Evolutionary conservation across 2,797 vertebrate genomes (phyloP).

Genomic region (Pantherophis vulpinus): DNA sequence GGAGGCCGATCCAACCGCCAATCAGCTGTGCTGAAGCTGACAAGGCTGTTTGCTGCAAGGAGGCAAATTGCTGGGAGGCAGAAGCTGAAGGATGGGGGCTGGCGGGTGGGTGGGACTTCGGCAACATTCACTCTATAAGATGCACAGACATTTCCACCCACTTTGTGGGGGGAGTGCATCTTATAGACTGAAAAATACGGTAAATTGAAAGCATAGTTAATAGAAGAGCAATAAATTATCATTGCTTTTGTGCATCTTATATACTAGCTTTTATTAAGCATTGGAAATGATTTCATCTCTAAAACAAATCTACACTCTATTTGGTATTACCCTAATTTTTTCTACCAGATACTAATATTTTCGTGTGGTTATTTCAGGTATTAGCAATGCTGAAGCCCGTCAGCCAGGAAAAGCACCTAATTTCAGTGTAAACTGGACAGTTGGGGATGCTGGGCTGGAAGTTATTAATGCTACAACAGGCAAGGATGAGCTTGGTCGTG

Average conservation of each 20-base stretch:
- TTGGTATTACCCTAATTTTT: neutral
- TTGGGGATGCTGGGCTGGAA: conserved; percentile 86
- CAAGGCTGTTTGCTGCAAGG: too few relatives aligned
- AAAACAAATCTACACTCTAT: neutral
- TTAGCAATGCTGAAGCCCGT: conserved; percentile 94
- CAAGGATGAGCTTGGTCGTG: conserved; percentile 93
- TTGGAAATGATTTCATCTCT: neutral
- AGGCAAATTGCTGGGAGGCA: too few relatives aligned
- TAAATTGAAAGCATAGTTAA: neutral
- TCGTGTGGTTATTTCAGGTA: conserved; percentile 73
- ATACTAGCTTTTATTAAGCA: neutral
- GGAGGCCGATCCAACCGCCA: too few relatives aligned
- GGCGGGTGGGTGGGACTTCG: too few relatives aligned
- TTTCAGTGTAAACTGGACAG: conserved; percentile 98
- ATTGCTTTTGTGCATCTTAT: neutral
- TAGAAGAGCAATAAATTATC: neutral
- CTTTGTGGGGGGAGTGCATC: too few relatives aligned
- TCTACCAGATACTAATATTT: fast-evolving
- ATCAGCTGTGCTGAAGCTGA: too few relatives aligned
- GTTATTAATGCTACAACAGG: conserved; percentile 94
- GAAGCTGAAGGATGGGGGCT: too few relatives aligned
- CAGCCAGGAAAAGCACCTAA: conserved; percentile 96
- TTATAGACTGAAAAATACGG: too few relatives aligned
- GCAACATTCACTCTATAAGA: too few relatives aligned
- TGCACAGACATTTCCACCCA: too few relatives aligned